Percentiles rank a stretch among this genome's conserved stretches.
These are phyloP conservation scores for Pantherophis alleghaniensis DNA, from an alignment of 2,797 vertebrate species.

Conservation along the genomic window DNA sequence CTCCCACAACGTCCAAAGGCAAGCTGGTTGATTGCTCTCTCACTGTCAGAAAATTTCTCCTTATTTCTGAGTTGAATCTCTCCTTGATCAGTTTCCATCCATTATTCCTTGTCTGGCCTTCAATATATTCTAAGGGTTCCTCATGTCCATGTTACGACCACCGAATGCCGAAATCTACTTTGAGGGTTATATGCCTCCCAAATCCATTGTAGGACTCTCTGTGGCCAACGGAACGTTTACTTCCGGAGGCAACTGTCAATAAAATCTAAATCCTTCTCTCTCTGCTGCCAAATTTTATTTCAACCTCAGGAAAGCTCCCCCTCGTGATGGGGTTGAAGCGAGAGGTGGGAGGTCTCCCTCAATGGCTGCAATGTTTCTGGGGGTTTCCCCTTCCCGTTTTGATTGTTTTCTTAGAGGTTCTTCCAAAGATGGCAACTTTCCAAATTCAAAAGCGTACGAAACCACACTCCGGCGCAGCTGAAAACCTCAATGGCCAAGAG, in stretches of 20 bases:
- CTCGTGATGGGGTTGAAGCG: not conserved
- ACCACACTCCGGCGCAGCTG: conserved; percentile 26
- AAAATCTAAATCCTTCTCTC: not conserved
- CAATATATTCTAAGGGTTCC: not conserved
- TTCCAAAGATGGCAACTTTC: conserved; percentile 27
- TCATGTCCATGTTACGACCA: not conserved
- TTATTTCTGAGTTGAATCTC: too few species aligned
- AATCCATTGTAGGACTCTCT: not conserved
- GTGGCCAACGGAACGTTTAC: not conserved
- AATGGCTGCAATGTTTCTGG: conserved; percentile 12
- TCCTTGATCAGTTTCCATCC: too few species aligned
- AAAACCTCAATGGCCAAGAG: not conserved
- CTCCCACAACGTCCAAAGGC: too few species aligned
- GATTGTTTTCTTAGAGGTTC: conserved; percentile 41
- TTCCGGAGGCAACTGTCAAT: not conserved
- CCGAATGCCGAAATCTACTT: not conserved
- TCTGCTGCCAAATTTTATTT: conserved; percentile 23
- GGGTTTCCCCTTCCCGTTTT: conserved; percentile 31
- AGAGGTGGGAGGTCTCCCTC: conserved; percentile 31
- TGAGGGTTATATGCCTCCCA: not conserved
- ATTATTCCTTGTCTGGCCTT: too few species aligned
- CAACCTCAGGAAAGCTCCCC: not conserved
- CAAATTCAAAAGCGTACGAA: conserved; percentile 32
- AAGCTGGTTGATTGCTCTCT: too few species aligned
- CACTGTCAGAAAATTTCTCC: too few species aligned